Evolutionary conservation across 2,113 vertebrate species (phyloP).

Genomic region (Willisornis vidua): DNA sequence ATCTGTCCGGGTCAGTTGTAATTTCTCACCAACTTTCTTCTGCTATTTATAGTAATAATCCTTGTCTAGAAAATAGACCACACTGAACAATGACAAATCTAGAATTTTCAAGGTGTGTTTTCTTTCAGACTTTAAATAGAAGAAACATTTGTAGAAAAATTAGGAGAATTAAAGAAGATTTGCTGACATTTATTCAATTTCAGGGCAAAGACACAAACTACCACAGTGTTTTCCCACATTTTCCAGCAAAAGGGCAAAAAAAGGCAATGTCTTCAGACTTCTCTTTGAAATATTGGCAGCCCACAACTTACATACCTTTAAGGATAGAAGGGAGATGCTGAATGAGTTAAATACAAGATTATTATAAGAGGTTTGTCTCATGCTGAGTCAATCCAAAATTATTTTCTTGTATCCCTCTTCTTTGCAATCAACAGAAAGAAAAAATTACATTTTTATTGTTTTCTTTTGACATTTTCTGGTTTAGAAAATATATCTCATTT

Average conservation of each 20-base stretch:
- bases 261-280: background rate
- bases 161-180: background rate
- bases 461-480: background rate
- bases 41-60: background rate
- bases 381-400: background rate
- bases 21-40: background rate
- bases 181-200: background rate
- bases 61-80: background rate
- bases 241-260: background rate
- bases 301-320: background rate
- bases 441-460: background rate
- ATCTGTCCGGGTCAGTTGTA: background rate
- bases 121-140: background rate
- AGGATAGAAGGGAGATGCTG: background rate
- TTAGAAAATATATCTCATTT: background rate
- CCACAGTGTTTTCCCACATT: background rate
- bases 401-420: background rate
- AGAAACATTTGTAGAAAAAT: background rate
- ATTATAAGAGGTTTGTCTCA: background rate
- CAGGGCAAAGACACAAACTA: background rate
- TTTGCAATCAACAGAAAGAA: background rate
- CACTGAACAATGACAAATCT: background rate
- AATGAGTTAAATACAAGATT: background rate
- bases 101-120: background rate
- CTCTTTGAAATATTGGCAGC: background rate